phyloP scores from a whole-genome alignment of 2,113 vertebrate genomes.

The Ornithorhynchus anatinus region DNA sequence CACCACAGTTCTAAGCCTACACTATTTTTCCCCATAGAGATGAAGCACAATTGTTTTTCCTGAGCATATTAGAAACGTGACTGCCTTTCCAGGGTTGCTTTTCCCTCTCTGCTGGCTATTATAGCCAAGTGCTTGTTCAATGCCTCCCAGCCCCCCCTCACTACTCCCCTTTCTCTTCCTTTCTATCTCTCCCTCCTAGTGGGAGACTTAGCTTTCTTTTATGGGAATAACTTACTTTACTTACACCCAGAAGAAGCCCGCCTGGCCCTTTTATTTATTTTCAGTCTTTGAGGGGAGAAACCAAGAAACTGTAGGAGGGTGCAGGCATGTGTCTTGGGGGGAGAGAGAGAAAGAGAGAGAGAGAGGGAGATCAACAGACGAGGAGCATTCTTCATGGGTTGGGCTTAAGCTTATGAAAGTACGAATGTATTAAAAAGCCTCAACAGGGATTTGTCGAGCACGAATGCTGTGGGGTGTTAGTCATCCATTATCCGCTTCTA shows the following conservation, averaged over 20 bases:
- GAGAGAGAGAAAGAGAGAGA: neutral
- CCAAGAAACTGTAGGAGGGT: neutral
- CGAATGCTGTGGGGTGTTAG: conserved; percentile 67
- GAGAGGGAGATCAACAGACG: conserved; percentile 7
- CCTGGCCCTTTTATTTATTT: neutral
- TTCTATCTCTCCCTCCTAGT: neutral
- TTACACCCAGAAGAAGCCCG: neutral
- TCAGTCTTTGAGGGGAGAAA: neutral
- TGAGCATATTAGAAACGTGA: neutral
- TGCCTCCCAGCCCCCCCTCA: neutral
- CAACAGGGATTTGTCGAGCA: conserved; percentile 66
- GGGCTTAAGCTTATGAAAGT: conserved; percentile 56
- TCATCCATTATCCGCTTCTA: conserved; percentile 74
- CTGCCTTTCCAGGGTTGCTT: conserved; percentile 46
- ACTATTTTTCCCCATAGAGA: neutral
- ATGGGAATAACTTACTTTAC: conserved; percentile 36
- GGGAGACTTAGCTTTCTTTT: conserved; percentile 3
- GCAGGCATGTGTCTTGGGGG: neutral
- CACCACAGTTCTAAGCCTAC: neutral
- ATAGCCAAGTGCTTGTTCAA: conserved; percentile 12
- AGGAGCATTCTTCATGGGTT: conserved; percentile 33
- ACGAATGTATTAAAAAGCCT: conserved; percentile 47
- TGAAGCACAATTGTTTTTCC: neutral
- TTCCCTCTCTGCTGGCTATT: neutral
- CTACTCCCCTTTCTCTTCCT: neutral